Evolutionary conservation across 2,888 invertebrate genomes (phyloP).

Genomic region (Eupelmus urozonus): DNA sequence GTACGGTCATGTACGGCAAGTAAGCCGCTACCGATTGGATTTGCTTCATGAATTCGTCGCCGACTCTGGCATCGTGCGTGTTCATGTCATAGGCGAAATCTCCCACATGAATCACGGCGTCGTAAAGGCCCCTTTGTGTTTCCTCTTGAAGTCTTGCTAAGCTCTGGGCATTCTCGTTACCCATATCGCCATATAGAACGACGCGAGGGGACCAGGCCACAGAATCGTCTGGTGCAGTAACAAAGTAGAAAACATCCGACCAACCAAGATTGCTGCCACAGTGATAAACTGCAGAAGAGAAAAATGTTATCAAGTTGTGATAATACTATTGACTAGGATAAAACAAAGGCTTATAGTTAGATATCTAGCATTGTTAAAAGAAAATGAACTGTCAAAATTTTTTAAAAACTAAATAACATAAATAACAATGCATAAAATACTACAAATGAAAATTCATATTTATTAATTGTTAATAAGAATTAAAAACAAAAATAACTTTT

Average conservation of each 20-base stretch:
- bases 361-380: not conserved
- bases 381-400: conserved; percentile 23
- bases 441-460: no score
- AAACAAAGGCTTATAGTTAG: no score
- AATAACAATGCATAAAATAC: not conserved
- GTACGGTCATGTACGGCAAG: conserved; percentile 94
- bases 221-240: conserved; percentile 82
- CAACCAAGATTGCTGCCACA: conserved; percentile 89
- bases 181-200: conserved; percentile 96
- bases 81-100: conserved; percentile 98
- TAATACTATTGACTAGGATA: no score
- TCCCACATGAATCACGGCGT: conserved; percentile 93
- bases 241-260: conserved; percentile 89
- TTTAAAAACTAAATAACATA: conserved; percentile 5
- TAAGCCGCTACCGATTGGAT: conserved; percentile 93
- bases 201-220: conserved; percentile 88
- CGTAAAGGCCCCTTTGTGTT: conserved; percentile 87
- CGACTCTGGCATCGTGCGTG: conserved; percentile 87
- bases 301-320: not conserved
- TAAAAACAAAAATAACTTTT: not conserved
- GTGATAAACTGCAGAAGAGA: conserved; percentile 83
- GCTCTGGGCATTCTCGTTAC: conserved; percentile 93
- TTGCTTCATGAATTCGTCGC: conserved; percentile 95
- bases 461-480: no score
- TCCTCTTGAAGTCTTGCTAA: conserved; percentile 91